Base-by-base conservation (phyloP, 92 coral and sea anemone species). In the Palythoa caribaeorum region DNA sequence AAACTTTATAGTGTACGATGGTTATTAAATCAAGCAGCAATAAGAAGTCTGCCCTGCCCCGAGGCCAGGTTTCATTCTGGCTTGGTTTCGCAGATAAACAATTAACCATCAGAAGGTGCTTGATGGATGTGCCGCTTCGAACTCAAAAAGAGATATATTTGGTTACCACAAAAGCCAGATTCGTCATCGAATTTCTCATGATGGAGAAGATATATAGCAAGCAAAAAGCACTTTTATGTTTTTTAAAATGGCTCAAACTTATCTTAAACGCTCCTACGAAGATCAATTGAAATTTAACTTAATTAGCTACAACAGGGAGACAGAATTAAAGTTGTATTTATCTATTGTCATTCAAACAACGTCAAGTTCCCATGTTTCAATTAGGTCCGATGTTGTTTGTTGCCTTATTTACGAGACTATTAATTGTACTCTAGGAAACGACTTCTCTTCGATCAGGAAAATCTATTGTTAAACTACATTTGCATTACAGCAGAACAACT, bases 341-440 rank as follows among this genome's bases (percentile, higher is more conserved):
- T 68, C 69, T 37, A 81, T 53, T 87, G 90, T 87, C 90, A 87
- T 87, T 87, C 90, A 76, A 37, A 62, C 83, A 16, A 86, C 83
- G 53, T 86, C 76, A 79, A 78, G 70, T 65, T 78, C 55, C 86
- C 76, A 83, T 66, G 78, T 79, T 87, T 69, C 85, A 73, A 78
- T 87, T 78, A 87, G 40, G 53, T 72, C 54, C 19, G 14, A 37
- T 86, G 55, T 28, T 86, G 73, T 38, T 69, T 17, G 78, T 19
- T 79, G 77, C 76, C 52, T 78, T 78, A 66, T 69, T 78, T 69
- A 83, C 48, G 44, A 47, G 38, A 69, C 39, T 83, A 78, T 65
- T 81, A 81, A 47, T 66, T 40, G 75, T 81, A 76, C 63, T 20
- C 86, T 65, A 47, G 13, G 65, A 48, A 38, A 52, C 20, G 44